Evolutionary conservation across 2,888 invertebrate species (phyloP), one percentile per base, ranked within the genome.

Genomic region (Campopleginae sp.): DNA sequence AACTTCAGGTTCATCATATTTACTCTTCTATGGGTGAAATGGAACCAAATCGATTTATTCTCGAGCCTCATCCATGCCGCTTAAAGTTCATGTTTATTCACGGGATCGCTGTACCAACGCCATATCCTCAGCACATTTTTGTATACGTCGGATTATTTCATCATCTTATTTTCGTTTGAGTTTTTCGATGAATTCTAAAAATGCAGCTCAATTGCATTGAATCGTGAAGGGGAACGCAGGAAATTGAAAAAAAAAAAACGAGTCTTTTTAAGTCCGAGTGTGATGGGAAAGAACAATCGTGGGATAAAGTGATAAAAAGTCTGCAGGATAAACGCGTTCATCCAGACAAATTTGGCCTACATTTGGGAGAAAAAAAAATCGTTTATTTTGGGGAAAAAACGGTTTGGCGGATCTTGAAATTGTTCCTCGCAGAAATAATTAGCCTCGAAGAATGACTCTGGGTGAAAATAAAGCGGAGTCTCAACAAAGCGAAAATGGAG

Each of bases 61-160:
- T 66, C 17, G n/a, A 2, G 17, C 38, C 31, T 31, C 66, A 74
- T 70, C 0, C 74, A 65, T 66, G 54, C 46, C 46, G 33, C 75
- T 61, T 48, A 58, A 61, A 54, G 44, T 71, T 65, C 63, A 63
- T 71, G 71, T 72, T 77, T 70, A 46, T 65, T 31, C 12, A 63
- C 10, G 54, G 33, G 63, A 82, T 71, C 51, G 12, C 51, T 65
- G 51, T 66, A 46, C 54, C 27, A 71, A 42, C 7, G 44, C 68
- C 27, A 27, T 46, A 44, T 3, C 58, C 2, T 19, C 19, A 19
- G 3, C 19, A 10, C 7, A 5, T 51, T 19, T 12, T 1, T 27
- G 14, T 1, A 58, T 12, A 58, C 4, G 1, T 27, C 23, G 5
- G 68, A 14, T 44, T 42, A 42, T 19, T 42, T 66, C 17, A 23